These are phyloP conservation scores for Acronicta psi DNA, from an alignment of 2,888 invertebrate species.

Conservation along the genomic window DNA sequence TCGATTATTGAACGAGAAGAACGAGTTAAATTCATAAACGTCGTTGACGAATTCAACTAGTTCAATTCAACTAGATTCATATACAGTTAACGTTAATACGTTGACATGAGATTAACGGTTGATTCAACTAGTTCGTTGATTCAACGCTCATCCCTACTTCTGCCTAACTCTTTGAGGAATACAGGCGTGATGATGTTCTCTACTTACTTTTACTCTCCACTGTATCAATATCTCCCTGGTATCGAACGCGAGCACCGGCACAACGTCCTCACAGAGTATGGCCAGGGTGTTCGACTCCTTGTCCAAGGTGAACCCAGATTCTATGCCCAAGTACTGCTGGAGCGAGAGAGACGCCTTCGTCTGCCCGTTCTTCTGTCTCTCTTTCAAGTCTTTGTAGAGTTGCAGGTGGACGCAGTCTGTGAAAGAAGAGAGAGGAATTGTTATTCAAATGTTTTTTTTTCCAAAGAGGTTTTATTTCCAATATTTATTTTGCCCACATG, in stretches of 20 bases:
- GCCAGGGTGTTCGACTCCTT: conserved; percentile 97
- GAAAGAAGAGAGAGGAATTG: conserved; percentile 66
- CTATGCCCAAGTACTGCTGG: conserved; percentile 95
- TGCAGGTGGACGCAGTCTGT: conserved; percentile 97
- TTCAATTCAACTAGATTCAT: no score
- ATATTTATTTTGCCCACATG: no score
- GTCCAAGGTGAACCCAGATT: conserved; percentile 96
- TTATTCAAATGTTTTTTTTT: neutral
- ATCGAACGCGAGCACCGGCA: conserved; percentile 95
- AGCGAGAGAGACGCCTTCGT: conserved; percentile 96
- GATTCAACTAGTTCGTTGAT: no score
- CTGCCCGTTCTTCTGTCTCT: conserved; percentile 95
- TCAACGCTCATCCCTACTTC: no score
- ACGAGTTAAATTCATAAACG: no score
- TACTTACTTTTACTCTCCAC: conserved; percentile 91
- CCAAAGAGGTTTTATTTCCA: no score
- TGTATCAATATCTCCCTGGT: conserved; percentile 95
- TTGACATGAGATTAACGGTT: no score
- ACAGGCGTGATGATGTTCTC: no score
- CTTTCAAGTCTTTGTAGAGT: conserved; percentile 96
- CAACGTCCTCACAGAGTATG: conserved; percentile 95
- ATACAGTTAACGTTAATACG: no score
- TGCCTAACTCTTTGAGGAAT: no score
- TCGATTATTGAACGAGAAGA: no score
- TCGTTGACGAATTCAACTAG: no score